Evolutionary conservation across 2,797 vertebrate species (phyloP).

Genomic region (Cryptoblepharus egeriae): DNA sequence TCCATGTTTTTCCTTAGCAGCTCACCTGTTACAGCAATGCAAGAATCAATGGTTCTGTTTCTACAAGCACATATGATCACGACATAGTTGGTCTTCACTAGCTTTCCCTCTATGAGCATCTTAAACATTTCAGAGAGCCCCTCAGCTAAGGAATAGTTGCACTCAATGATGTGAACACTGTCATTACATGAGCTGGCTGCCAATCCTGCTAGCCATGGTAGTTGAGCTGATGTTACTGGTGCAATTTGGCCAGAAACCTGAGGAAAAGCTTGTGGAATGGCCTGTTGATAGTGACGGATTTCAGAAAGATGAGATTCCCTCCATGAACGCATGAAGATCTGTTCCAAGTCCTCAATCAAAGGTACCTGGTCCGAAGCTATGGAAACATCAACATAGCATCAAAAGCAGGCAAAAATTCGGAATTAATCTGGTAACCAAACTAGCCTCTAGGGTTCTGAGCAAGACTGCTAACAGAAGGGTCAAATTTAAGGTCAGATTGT

Average conservation of each 20-base stretch:
- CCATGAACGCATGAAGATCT: constrained; percentile 97
- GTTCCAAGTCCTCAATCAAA: constrained; percentile 95
- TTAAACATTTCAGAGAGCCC: constrained; percentile 91
- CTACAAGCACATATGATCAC: constrained; percentile 89
- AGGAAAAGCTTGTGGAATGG: constrained; percentile 72
- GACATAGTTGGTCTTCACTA: constrained; percentile 92
- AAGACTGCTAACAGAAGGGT: neutral
- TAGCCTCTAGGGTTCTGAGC: neutral
- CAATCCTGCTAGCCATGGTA: constrained; percentile 94
- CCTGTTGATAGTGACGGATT: constrained; percentile 92
- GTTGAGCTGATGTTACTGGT: constrained; percentile 88
- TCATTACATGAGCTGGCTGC: constrained; percentile 94
- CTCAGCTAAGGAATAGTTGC: constrained; percentile 87
- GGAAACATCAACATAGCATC: neutral
- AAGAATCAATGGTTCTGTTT: constrained; percentile 89
- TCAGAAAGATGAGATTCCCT: constrained; percentile 93
- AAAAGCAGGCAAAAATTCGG: neutral
- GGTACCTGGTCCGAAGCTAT: constrained; percentile 94
- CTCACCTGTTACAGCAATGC: constrained; percentile 90
- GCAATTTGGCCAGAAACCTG: constrained; percentile 70
- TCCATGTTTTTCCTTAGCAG: neutral
- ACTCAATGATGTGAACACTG: constrained; percentile 89
- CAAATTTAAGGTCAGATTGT: neutral
- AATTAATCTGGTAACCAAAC: neutral
- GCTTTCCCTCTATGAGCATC: constrained; percentile 85